phyloP scores from a whole-genome alignment of 2,888 invertebrate genomes.

The Drosophila formosana region DNA sequence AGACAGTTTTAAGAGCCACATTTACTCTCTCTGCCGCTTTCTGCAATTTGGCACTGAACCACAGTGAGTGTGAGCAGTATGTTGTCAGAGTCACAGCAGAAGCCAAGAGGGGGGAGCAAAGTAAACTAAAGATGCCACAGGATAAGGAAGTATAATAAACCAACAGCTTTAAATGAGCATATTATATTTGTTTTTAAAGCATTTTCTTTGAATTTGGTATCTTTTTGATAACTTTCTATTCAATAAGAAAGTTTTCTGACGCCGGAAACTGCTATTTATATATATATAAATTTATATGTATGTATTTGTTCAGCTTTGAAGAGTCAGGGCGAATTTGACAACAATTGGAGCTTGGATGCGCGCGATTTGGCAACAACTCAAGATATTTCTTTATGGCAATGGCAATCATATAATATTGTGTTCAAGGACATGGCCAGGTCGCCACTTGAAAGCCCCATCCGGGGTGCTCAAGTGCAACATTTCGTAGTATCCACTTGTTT shows the following conservation, averaged over 20 bases:
- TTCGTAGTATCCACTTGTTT: constrained; percentile 5
- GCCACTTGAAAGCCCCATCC: constrained; percentile 54
- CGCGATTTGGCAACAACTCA: background rate
- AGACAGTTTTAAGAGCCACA: constrained; percentile 22
- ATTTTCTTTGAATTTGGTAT: too few relatives aligned
- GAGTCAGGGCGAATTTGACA: background rate
- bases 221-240: too few relatives aligned
- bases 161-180: background rate
- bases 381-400: background rate
- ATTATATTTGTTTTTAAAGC: too few relatives aligned
- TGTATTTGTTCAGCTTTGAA: background rate
- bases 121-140: background rate
- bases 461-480: constrained; percentile 49
- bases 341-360: background rate
- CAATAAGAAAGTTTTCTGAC: too few relatives aligned
- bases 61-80: constrained; percentile 3
- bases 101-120: background rate
- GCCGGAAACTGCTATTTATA: too few relatives aligned
- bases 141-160: background rate
- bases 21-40: constrained; percentile 5
- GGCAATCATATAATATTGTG: constrained; percentile 15
- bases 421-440: constrained; percentile 59
- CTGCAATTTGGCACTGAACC: background rate
- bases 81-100: background rate
- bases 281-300: too few relatives aligned